Evolutionary conservation across 2,888 invertebrate species (phyloP).

Genomic region (Pristionchus maxplancki): DNA sequence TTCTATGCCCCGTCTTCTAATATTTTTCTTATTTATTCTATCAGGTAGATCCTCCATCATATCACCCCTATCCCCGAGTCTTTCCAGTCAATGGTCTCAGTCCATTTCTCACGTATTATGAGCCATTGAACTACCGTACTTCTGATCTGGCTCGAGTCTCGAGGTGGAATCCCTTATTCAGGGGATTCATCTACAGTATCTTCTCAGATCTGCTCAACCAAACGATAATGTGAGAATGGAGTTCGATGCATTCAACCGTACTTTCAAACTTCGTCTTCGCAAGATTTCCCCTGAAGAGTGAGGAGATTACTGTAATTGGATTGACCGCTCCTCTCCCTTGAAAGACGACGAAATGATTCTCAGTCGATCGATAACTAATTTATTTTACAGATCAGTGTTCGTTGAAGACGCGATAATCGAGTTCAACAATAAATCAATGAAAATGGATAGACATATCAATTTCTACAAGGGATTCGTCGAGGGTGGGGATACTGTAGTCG

Average conservation of each 20-base stretch:
- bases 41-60: neutral
- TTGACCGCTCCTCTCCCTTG: neutral
- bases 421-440: neutral
- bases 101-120: neutral
- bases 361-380: neutral
- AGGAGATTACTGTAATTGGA: neutral
- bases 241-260: neutral
- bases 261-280: neutral
- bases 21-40: neutral
- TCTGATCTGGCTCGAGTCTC: neutral
- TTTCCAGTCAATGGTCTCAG: neutral
- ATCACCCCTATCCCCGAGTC: neutral
- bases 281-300: neutral
- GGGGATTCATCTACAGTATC: neutral
- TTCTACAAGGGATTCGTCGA: neutral
- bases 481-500: neutral
- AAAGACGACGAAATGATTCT: neutral
- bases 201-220: neutral
- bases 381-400: slow-evolving; percentile 2
- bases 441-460: neutral
- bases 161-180: neutral
- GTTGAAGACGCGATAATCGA: neutral
- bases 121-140: neutral
- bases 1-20: neutral
- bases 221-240: neutral